Conservation (phyloP, 2,113 vertebrate species). For the Gallinago jamesoni region DNA sequence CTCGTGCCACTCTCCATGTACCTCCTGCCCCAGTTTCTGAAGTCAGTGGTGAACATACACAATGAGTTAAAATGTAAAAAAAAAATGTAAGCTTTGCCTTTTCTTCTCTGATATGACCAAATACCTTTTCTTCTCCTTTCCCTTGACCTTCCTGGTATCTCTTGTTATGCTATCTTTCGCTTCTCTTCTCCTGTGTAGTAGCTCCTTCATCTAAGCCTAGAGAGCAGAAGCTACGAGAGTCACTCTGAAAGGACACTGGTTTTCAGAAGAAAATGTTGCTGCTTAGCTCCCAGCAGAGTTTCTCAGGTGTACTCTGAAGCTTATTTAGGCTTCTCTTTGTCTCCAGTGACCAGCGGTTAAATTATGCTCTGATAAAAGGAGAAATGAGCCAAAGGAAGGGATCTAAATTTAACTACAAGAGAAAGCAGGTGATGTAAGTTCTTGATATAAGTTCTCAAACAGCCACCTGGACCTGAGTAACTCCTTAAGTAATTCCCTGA, state of each 20-base stretch:
- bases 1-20: neutral
- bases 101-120: neutral
- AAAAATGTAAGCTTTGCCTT: neutral
- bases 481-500: slow-evolving; percentile 54
- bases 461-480: slow-evolving; percentile 49
- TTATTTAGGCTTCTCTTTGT: slow-evolving; percentile 6
- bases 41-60: neutral
- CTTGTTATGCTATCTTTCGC: neutral
- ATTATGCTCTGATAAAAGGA: slow-evolving; percentile 19
- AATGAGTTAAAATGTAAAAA: neutral
- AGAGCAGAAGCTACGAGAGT: neutral
- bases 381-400: slow-evolving; percentile 15
- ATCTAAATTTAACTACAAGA: slow-evolving; percentile 38
- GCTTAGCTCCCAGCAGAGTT: neutral
- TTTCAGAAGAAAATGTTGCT: neutral
- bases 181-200: neutral
- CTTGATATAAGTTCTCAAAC: slow-evolving; percentile 32
- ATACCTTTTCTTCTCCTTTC: neutral
- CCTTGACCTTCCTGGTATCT: neutral
- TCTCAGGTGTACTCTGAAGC: neutral
- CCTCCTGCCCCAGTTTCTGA: neutral
- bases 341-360: neutral
- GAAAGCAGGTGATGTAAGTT: slow-evolving; percentile 47
- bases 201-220: neutral
- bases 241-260: neutral